These are phyloP conservation scores for Acanthoscelides obtectus DNA, from an alignment of 2,888 invertebrate species.

Conservation along the genomic window DNA sequence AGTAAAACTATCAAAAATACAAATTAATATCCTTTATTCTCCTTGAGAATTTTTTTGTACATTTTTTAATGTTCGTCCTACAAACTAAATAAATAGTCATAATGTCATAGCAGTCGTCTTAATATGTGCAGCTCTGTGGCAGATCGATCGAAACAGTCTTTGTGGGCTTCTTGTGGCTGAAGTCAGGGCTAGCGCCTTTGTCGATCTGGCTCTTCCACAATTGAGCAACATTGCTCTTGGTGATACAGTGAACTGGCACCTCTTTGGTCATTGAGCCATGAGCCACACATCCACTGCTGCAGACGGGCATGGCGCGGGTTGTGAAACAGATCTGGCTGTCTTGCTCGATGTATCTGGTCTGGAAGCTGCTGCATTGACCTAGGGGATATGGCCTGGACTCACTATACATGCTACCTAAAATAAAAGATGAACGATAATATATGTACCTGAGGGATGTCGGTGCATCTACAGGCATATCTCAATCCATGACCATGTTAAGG, in stretches of 20 bases:
- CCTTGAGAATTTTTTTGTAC: background rate
- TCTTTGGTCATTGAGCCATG: conserved; percentile 43
- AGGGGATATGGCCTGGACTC: conserved; percentile 15
- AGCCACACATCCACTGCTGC: conserved; percentile 47
- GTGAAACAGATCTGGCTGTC: conserved; percentile 59
- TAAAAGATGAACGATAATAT: too few relatives aligned
- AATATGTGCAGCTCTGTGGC: conserved; percentile 27
- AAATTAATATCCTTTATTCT: background rate
- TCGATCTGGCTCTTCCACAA: conserved; percentile 45
- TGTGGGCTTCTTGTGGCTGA: conserved; percentile 45
- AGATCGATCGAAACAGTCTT: conserved; percentile 41
- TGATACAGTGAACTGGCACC: conserved; percentile 48
- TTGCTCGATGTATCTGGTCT: conserved; percentile 53
- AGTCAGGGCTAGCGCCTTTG: conserved; percentile 50
- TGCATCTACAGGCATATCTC: too few relatives aligned
- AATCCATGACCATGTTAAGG: too few relatives aligned
- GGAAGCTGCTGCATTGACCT: conserved; percentile 36
- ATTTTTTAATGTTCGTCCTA: background rate
- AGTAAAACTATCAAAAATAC: too few relatives aligned
- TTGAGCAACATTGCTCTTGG: conserved; percentile 31
- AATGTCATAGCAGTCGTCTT: background rate
- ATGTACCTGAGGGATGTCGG: too few relatives aligned
- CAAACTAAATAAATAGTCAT: background rate
- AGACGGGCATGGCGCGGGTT: conserved; percentile 52
- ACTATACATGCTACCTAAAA: conserved; percentile 26